Evolutionary conservation across 2,113 vertebrate genomes (phyloP).

Genomic region (Myotis yumanensis): DNA sequence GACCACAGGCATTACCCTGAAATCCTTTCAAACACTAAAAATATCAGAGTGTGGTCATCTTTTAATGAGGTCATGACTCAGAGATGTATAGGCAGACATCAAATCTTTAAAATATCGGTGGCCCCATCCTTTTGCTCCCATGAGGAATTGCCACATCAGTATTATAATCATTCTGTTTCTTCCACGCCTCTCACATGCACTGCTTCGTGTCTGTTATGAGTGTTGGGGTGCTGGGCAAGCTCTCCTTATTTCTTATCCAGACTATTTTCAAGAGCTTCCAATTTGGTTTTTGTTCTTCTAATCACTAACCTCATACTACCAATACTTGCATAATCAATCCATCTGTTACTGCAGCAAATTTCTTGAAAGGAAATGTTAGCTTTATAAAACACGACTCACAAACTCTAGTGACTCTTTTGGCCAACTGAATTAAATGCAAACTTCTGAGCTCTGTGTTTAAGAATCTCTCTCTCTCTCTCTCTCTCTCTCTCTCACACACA

Average conservation of each 20-base stretch:
- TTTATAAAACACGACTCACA: background rate
- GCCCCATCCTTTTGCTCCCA: background rate
- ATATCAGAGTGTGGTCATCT: background rate
- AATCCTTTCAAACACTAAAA: background rate
- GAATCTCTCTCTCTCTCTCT: background rate
- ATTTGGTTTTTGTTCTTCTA: background rate
- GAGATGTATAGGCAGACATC: background rate
- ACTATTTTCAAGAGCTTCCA: background rate
- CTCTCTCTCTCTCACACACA: background rate
- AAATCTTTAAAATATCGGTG: background rate
- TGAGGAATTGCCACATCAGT: fast-evolving
- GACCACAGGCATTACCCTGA: too few relatives aligned
- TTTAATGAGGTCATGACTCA: background rate
- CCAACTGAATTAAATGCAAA: background rate
- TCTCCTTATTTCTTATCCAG: background rate
- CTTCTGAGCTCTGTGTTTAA: conserved; percentile 11
- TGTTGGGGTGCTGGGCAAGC: background rate
- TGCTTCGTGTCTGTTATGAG: background rate
- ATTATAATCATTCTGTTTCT: background rate
- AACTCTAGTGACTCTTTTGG: background rate
- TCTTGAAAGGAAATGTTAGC: conserved; percentile 36
- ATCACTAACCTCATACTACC: background rate
- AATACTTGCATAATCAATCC: conserved; percentile 3
- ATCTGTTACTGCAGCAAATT: background rate
- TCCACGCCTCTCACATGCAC: background rate